Evolutionary conservation across 2,888 invertebrate species (phyloP).

Genomic region (Callimorpha dominula): DNA sequence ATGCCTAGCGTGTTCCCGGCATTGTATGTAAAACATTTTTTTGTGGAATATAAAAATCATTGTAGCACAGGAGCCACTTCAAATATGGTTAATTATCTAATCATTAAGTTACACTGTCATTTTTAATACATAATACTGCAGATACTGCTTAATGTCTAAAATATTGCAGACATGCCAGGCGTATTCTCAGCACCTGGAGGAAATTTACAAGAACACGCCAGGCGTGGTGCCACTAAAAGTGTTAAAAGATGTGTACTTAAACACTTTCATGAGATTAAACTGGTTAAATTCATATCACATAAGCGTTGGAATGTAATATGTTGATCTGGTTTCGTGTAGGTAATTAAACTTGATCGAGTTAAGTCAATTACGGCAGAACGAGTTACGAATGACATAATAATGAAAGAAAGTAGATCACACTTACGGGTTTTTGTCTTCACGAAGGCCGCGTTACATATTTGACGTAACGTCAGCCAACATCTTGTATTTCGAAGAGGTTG

Average conservation of each 20-base stretch:
- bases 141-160: too few species aligned
- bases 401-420: constrained; percentile 34
- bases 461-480: neutral
- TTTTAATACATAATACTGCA: too few species aligned
- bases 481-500: neutral
- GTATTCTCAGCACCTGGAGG: too few species aligned
- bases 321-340: constrained; percentile 33
- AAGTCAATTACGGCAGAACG: constrained; percentile 26
- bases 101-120: too few species aligned
- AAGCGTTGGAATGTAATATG: constrained; percentile 10
- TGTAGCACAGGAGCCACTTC: too few species aligned
- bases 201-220: too few species aligned
- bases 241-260: neutral
- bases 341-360: constrained; percentile 44
- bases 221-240: too few species aligned
- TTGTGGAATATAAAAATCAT: too few species aligned
- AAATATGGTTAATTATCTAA: too few species aligned
- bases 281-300: constrained; percentile 29
- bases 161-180: too few species aligned
- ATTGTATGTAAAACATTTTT: too few species aligned
- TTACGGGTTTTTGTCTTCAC: neutral
- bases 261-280: constrained; percentile 11
- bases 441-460: constrained; percentile 11
- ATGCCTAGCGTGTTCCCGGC: too few species aligned
- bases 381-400: constrained; percentile 42